Evolutionary conservation across 2,888 invertebrate genomes (phyloP), one percentile per base, ranked within the genome.

Genomic region (Odontocerum albicorne): DNA sequence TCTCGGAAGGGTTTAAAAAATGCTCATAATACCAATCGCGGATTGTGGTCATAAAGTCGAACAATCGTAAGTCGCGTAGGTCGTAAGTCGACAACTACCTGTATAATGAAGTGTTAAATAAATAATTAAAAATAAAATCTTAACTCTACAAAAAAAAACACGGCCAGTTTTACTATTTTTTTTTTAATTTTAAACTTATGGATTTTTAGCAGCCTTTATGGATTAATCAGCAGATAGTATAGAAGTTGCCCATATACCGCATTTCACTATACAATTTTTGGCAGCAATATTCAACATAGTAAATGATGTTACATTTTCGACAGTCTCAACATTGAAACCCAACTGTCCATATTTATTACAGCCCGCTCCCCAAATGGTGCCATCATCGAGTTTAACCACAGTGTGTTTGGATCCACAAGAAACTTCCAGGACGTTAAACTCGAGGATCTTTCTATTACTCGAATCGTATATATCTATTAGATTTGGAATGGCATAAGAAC

Each of bases 341-440:
- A 94, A 69, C 66, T 94, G 93, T 1, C 89, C 88, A 71, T 92
- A 90, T 64, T 84, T 85, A 71, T 92, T 92, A 79, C 85, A 88
- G 10, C 94, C 95, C 66, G 84, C 79, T 1, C 87, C 87, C 83
- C 86, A 88, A 10, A 93, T 66, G 27, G 79, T 71, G 12, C 84
- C 82, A 65, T 86, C 82, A 60, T 83, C 87, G 77, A 86, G 74
- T 62, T 86, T 66, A 47, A 86, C 73, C 58, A 87, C 77, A 1
- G 92, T 88, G 70, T 93, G 92, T 55, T 86, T 79, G 20, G 83
- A 83, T 2, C 94, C 94, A 73, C 91, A 90, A 44, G 82, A 81
- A 32, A 89, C 83, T 65, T 84, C 79, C 32, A 80, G 73, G 2
- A 83, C 67, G 62, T 75, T 75, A 16, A 80, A 74, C 19, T 71